Conservation (phyloP, 2,888 invertebrate species). For the Stratiomys singularior region DNA sequence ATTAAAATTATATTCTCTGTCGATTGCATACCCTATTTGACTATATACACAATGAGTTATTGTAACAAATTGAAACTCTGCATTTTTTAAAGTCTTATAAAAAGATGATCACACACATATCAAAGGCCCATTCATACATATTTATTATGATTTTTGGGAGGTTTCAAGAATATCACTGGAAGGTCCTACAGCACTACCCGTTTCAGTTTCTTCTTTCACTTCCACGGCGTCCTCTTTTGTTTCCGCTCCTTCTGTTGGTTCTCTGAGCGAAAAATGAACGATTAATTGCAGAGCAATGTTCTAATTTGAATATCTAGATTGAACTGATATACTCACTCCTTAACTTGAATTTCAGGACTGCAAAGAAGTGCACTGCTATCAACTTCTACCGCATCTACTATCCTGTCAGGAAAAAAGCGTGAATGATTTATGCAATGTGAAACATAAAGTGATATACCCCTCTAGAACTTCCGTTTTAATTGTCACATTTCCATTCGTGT, state of each 20-base stretch:
- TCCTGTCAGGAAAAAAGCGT: not conserved
- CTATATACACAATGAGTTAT: too few relatives aligned
- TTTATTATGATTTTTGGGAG: not conserved
- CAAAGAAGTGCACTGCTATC: conserved; percentile 12
- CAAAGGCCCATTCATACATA: too few relatives aligned
- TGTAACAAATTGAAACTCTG: too few relatives aligned
- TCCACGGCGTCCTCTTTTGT: not conserved
- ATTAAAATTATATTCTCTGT: too few relatives aligned
- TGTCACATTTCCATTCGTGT: not conserved
- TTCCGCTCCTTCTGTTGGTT: not conserved
- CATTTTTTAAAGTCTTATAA: too few relatives aligned
- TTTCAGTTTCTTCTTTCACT: not conserved
- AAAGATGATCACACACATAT: too few relatives aligned
- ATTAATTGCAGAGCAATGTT: not conserved
- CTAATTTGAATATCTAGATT: not conserved
- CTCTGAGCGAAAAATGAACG: not conserved
- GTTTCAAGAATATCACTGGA: not conserved
- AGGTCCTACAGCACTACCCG: not conserved
- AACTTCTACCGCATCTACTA: conserved; percentile 36
- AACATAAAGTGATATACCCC: not conserved
- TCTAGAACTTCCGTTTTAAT: conserved; percentile 42
- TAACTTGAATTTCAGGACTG: conserved; percentile 14
- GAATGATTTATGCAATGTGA: not conserved
- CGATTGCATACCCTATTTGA: too few relatives aligned
- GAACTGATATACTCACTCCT: conserved; percentile 14